Evolutionary conservation across 2,797 vertebrate genomes (phyloP), one percentile per base, ranked within the genome.

Genomic region (Momotus momota): DNA sequence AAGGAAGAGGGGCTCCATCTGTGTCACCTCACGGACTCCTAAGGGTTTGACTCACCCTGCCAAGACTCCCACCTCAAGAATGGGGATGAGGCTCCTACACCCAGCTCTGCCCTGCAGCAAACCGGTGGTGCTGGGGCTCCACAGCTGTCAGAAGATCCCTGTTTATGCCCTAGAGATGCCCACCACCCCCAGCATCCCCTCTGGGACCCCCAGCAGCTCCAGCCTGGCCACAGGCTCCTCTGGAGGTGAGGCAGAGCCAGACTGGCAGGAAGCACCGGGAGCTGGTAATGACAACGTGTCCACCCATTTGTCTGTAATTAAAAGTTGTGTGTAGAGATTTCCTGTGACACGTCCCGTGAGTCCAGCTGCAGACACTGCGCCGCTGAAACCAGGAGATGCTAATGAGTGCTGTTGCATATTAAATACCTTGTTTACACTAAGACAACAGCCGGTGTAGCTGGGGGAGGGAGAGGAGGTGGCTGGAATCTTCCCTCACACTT

Each of bases 371-470:
- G 94, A 90, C 94, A 95, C 94, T 4, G 80, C 22, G 60, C 87
- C 6, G 92, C 72, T 91, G 93, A 83, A 96, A 96, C 92, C 96
- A 93, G 85, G 95, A 97, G 97, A 97, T 95, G 97, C 94, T 97
- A 98, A 98, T 97, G 97, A 98, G 97, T 57, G 90, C 95, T 93
- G 91, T 93, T 97, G 97, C 97, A 97, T 98, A 97, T 97, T 98
- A 98, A 98, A 96, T 96, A 96, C 87, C 96, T 97, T 98, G 97
- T 97, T 97, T 97, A 97, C 97, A 91, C 93, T 60, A 62, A 94
- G 85, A 87, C 94, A 95, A 97, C 96, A 97, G 97, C 96, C 94
- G 89, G 96, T 95, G 94, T 81, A 91, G 90, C 65, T 69, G 80
- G 81, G 78, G 80, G 80, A 96, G 86, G 90, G 88, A 88, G 95